Base-by-base conservation (phyloP, 2,797 vertebrate species). In the Melanotaenia pygmaea region DNA sequence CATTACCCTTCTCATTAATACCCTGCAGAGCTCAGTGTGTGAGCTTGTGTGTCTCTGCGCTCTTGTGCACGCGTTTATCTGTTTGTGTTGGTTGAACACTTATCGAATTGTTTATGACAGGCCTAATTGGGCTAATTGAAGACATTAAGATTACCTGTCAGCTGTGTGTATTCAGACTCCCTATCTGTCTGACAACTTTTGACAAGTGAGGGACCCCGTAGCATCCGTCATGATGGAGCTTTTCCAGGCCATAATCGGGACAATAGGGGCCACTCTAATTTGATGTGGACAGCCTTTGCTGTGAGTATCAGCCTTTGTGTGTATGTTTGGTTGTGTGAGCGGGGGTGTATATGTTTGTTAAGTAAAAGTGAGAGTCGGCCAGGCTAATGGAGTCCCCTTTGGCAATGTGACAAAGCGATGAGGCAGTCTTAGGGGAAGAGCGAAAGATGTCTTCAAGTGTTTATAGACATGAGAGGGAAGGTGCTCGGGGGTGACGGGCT, bases 121-220 rank as follows among this genome's bases (percentile, higher is more conserved):
- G 95, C 96, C 96, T 99, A 99, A 99, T 98, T 98, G 96, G 96
- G 94, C 95, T 99, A 98, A 99, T 99, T 98, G 97, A 97, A 97
- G 97, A 96, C 96, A 96, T 97, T 97, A 97, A 98, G 98, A 99
- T 99, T 97, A 98, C 97, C 98, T 99, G 98, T 99, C 98, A 99
- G 94, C 95, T 95, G 94, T 96, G 96, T 96, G 96, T 96, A 96
- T 96, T 96, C 96, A 97, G 95, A 96, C 96, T 96, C 95, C 94
- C 93, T 94, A 92, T 96, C 96, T 95, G 94, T 95, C 95, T 98
- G 97, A 99, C 97, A 96, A 96, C 96, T 96, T 95, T 95, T 99
- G 97, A 98, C 97, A 98, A 96, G 96, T 96, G 96, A 97, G 95
- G 96, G 96, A 96, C 96, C 96, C 96, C 94, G 92, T 96, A 96